Evolutionary conservation across 2,113 vertebrate genomes (phyloP), one percentile per base, ranked within the genome.

Genomic region (Ceyx margarethae): DNA sequence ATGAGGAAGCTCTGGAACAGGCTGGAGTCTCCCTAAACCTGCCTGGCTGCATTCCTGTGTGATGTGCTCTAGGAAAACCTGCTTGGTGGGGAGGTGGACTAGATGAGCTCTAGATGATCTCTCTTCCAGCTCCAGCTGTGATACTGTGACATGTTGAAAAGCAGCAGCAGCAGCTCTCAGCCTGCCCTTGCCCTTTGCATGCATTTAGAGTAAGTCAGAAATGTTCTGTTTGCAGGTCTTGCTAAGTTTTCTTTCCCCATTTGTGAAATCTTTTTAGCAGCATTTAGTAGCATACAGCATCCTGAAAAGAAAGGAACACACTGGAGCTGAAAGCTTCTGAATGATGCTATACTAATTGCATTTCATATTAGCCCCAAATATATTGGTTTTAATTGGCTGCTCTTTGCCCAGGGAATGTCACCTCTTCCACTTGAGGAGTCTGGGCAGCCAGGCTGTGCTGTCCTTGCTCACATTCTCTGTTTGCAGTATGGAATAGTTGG

Each of bases 401-500:
- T 7, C 80, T 90, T 94, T 2, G 3, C 33, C 61, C 37, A 35
- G 42, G 45, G 80, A 78, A 50, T 0, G 0, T 54, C 89, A 48
- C 20, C 22, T 74, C 75, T 77, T 84, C 58, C 1, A 4, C 33
- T 76, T 66, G 18, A 12, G 8, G 46, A 76, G 33, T 26, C 33
- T 1, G 2, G 37, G 9, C 21, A 76, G 50, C 26, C 45, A 61
- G 71, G 31, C 54, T 66, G 15, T 4, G 3, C 51, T 87, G 69
- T 68, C 45, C 37, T 31, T 57, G 5, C 50, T 87, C 76, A 1
- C 46, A 21, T 80, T 67, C 61, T 2, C 3, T 77, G 84, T 95
- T 85, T 90, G 72, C 2, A 5, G 85, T 71, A 71, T 81, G 69
- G 81, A 89, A 91, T 94, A 89, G 45, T 91, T 93, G 68, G 85